These are phyloP conservation scores for Tyrophagus putrescentiae DNA, from an alignment of 1,140 invertebrate genomes.

Conservation along the genomic window DNA sequence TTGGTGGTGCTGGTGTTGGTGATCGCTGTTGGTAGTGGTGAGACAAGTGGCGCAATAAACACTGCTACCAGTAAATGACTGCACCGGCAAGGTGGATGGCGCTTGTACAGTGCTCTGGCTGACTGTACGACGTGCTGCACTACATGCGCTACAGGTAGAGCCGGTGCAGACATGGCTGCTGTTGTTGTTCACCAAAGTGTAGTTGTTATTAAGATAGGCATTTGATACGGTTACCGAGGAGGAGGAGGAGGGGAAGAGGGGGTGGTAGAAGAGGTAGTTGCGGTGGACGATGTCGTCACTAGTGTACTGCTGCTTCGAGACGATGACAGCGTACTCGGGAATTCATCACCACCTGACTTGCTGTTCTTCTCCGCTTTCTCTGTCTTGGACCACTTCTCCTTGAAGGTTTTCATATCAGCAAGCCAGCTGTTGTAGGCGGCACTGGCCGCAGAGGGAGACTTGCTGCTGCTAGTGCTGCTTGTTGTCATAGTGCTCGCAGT, in stretches of 20 bases:
- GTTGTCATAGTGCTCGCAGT: no score
- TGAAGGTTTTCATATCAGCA: background rate
- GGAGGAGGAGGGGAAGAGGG: no score
- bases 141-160: background rate
- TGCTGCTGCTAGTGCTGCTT: no score
- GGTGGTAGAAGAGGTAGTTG: no score
- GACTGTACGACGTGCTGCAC: background rate
- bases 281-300: no score
- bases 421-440: background rate
- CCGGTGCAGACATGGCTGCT: background rate
- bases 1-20: background rate
- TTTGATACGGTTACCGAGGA: no score
- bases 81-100: no score
- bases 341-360: background rate
- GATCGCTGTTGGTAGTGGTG: background rate
- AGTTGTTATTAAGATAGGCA: background rate
- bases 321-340: background rate
- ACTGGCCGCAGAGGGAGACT: background rate
- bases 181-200: conserved; percentile 9
- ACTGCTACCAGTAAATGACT: no score
- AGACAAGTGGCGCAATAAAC: no score
- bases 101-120: no score
- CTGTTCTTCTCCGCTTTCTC: background rate
- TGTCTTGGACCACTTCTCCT: background rate
- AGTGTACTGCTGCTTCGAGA: background rate